Conservation (phyloP, 2,113 vertebrate genomes). For the Ciconia boyciana region DNA sequence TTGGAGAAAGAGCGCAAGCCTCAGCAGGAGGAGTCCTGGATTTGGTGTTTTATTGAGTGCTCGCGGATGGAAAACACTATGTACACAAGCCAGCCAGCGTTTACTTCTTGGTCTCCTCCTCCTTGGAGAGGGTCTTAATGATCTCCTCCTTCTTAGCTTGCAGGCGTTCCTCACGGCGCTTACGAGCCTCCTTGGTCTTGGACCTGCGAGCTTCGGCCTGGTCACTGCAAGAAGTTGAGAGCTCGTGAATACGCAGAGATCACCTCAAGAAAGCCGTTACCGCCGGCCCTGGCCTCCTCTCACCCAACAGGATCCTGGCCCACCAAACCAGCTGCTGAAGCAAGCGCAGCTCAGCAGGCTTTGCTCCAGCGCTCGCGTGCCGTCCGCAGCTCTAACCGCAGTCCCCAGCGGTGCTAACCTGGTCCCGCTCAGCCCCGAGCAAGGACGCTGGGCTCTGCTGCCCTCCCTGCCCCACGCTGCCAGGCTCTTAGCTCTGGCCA, state of each 20-base stretch:
- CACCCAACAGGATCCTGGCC: neutral
- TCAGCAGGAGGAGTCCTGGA: fast-evolving
- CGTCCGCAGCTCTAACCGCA: neutral
- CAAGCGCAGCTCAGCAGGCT: neutral
- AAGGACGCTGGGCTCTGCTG: neutral
- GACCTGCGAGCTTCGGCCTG: slow-evolving; percentile 95
- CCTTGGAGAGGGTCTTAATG: slow-evolving; percentile 93
- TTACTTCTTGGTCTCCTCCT: slow-evolving; percentile 95
- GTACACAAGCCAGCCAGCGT: neutral
- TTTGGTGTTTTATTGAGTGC: slow-evolving; percentile 3
- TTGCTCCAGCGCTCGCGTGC: fast-evolving
- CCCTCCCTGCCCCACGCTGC: neutral
- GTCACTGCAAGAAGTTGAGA: slow-evolving; percentile 72
- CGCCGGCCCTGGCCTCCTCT: fast-evolving
- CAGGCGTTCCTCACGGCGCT: slow-evolving; percentile 93
- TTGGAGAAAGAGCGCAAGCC: fast-evolving
- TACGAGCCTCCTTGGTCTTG: slow-evolving; percentile 97
- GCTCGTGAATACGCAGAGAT: fast-evolving
- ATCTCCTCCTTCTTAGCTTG: slow-evolving; percentile 98
- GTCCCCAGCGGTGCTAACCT: neutral
- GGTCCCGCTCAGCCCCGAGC: neutral
- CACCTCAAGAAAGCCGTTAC: fast-evolving
- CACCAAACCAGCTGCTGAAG: neutral
- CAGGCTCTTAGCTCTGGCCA: fast-evolving
- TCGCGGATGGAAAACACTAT: neutral